phyloP scores from a whole-genome alignment of 2,113 vertebrate genomes.

The Ploceus nigricollis region DNA sequence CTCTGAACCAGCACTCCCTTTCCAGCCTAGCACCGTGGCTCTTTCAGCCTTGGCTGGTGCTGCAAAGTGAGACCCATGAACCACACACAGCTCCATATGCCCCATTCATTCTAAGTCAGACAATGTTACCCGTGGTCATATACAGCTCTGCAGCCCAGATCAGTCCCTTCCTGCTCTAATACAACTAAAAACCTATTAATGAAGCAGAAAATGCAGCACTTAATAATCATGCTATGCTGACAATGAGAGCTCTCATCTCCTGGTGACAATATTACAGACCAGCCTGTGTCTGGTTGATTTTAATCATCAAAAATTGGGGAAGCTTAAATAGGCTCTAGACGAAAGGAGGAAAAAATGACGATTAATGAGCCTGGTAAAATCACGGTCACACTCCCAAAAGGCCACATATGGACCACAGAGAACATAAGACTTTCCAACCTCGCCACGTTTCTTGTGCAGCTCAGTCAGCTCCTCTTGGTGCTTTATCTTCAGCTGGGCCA shows the following conservation, averaged over 20 bases:
- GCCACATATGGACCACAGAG: fast-evolving
- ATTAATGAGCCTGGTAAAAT: not conserved
- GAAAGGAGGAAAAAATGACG: not conserved
- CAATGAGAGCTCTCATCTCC: not conserved
- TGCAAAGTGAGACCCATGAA: not conserved
- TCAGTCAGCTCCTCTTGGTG: constrained; percentile 97
- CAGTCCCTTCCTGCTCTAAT: not conserved
- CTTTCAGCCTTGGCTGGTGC: not conserved
- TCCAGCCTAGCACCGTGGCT: not conserved
- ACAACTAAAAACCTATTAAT: not conserved
- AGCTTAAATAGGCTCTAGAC: not conserved
- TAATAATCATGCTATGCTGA: not conserved
- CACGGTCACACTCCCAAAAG: not conserved
- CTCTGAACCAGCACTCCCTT: not conserved
- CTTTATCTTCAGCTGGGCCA: constrained; percentile 90
- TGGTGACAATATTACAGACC: not conserved
- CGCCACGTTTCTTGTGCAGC: constrained; percentile 95
- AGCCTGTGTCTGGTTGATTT: not conserved
- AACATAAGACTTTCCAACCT: constrained; percentile 72
- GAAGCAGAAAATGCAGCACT: not conserved
- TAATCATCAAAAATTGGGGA: not conserved
- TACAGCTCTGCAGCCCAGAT: not conserved
- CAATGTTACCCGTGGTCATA: not conserved
- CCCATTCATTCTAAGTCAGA: not conserved
- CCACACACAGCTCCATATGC: not conserved